Conservation (phyloP, 2,888 invertebrate species). For the Cheilosia urbana region DNA sequence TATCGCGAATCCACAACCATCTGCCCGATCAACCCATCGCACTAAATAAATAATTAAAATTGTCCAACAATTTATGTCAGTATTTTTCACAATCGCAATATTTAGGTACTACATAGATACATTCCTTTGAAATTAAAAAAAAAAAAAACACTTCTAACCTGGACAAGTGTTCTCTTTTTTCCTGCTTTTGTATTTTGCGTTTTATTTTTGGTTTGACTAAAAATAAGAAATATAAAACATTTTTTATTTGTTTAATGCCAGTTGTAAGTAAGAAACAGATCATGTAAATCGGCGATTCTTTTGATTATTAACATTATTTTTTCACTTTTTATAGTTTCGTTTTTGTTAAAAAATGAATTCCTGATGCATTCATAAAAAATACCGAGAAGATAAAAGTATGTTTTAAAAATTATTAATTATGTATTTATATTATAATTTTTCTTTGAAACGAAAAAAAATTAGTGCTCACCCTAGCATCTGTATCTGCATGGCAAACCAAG, state of each 20-base stretch:
- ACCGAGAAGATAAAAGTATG: conserved; percentile 77
- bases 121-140: neutral
- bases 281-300: conserved; percentile 66
- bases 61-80: too few relatives aligned
- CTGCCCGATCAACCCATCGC: too few relatives aligned
- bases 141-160: neutral
- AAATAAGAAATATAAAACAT: conserved; percentile 15
- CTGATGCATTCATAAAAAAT: conserved; percentile 76
- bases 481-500: conserved; percentile 56
- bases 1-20: too few relatives aligned
- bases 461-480: conserved; percentile 62
- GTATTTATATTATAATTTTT: conserved; percentile 72
- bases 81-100: too few relatives aligned
- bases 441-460: conserved; percentile 21
- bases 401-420: conserved; percentile 75
- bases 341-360: conserved; percentile 76
- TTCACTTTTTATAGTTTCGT: conserved; percentile 77
- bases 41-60: too few relatives aligned
- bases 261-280: conserved; percentile 64
- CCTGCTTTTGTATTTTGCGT: conserved; percentile 38
- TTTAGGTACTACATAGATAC: too few relatives aligned
- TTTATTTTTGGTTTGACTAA: conserved; percentile 23
- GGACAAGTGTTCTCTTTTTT: conserved; percentile 14
- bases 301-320: conserved; percentile 75
- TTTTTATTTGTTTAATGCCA: conserved; percentile 32